Base-by-base conservation (phyloP, 1,140 invertebrate species). In the Papilio polyxenes region DNA sequence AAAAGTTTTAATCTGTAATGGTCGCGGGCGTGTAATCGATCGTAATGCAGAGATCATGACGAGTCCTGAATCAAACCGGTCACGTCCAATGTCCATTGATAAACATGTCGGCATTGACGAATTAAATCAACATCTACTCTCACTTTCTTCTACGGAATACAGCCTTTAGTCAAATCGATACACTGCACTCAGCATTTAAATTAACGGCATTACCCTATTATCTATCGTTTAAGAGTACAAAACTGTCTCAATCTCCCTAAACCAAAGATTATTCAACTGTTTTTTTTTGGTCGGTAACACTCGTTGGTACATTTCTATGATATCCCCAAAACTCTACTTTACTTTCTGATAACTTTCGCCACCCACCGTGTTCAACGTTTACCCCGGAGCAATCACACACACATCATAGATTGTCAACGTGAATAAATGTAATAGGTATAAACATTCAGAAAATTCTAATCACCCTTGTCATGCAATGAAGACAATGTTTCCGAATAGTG, bases 11-110 rank as follows among this genome's bases (percentile, higher is more conserved):
- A 72, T 72, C 65, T 37, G 23, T 40, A 23, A 37, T 5, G 13
- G 1, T 1, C 3, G 20, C 31, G 31, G 9, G 20, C 17, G 75
- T 51, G n/a, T n/a, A n/a, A n/a, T 49, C 78, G 79, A 83, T 82
- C 74, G 82, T 81, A 85, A 84, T 56, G 82, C 82, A 85, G 83
- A 62, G 75, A 81, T 75, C 83, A 85, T 82, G 81, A 81, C 82
- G 84, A 84, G 83, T 82, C 77, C 62, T 82, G 48, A 80, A 83
- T 82, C 83, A 83, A 78, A 82, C 86, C 74, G 80, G 84, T 87
- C 86, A 87, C 86, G 86, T 82, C 51, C 56, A 53, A 40, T 69
- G 62, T 81, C 80, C 84, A 85, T 86, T 85, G 80, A 51, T 44
- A 79, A 62, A 81, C 75, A 77, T 48, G 75, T 37, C 77, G 85